Evolutionary conservation across 1,140 invertebrate genomes (phyloP), one percentile per base, ranked within the genome.

Genomic region (Nylanderia fulva): DNA sequence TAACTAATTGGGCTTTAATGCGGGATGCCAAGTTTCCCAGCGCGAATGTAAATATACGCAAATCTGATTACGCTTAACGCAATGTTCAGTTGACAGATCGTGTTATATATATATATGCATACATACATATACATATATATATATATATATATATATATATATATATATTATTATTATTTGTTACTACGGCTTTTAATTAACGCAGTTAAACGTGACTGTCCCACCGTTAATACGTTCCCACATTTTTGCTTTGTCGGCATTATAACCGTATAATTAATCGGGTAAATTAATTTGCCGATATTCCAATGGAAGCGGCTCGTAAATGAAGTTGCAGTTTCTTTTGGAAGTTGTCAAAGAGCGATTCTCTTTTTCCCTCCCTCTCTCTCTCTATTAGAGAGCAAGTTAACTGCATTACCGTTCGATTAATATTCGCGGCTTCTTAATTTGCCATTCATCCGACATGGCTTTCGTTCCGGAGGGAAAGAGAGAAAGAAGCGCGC

Each of bases 1-100:
- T 64, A 85, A 85, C 68, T 74, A 63, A 86, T 74, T 84, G 82
- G 29, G 52, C 66, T 82, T 82, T 82, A 82, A 82, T 82, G 77
- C 66, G 52, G 36, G 66, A 33, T 58, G 66, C 58, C 77, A 82
- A 85, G 42, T 85, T 85, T 79, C 64, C 61, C 58, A 29, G 27
- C 2, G 18, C 52, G 63, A 52, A 48, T 63, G 74, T 68, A 79
- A 48, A 85, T 79, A 79, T 79, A 48, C 84, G 84, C 84, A 68
- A 82, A 82, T 82, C 42, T 72, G 77, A 82, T 82, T 71, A 82
- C 52, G 77, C 52, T 72, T 48, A 72, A 71, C 77, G 58, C 77
- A 71, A 64, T 71, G 66, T 68, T 71, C 66, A 36, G 52, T 72
- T 72, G 77, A 82, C 77, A 29, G 77, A 72, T 82, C 52, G 52